Conservation (phyloP, 2,888 invertebrate species). For the Meghimatium bilineatum region DNA sequence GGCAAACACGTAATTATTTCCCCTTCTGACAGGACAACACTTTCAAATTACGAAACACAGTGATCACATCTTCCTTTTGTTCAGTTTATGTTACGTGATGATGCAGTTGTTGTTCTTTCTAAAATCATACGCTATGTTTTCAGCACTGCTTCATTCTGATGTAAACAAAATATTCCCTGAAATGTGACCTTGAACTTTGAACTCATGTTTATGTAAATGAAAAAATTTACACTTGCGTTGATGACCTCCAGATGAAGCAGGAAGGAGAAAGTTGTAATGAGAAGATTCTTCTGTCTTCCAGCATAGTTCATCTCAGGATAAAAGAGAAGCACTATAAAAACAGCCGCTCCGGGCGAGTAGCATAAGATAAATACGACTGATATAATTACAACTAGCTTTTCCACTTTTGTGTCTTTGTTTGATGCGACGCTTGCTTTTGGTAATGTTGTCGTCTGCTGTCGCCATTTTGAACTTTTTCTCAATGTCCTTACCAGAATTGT, state of each 20-base stretch:
- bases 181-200: conserved; percentile 7
- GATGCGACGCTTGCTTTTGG: not conserved
- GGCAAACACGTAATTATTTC: too few species aligned
- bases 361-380: not conserved
- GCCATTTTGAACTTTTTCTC: not conserved
- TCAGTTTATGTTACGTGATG: too few species aligned
- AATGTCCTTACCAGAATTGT: not conserved
- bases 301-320: not conserved
- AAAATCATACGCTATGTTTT: not conserved
- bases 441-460: not conserved
- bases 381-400: not conserved
- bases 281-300: not conserved
- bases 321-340: not conserved
- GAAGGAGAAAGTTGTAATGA: not conserved
- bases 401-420: conserved; percentile 8
- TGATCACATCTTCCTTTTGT: too few species aligned
- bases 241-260: not conserved
- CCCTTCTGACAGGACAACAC: too few species aligned
- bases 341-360: not conserved
- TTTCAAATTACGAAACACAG: too few species aligned
- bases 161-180: not conserved
- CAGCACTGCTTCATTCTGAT: not conserved
- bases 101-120: too few species aligned
- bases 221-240: not conserved
- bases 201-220: conserved; percentile 9